Conservation (phyloP, 1,140 invertebrate genomes). For the Drosophila kanapiae region DNA sequence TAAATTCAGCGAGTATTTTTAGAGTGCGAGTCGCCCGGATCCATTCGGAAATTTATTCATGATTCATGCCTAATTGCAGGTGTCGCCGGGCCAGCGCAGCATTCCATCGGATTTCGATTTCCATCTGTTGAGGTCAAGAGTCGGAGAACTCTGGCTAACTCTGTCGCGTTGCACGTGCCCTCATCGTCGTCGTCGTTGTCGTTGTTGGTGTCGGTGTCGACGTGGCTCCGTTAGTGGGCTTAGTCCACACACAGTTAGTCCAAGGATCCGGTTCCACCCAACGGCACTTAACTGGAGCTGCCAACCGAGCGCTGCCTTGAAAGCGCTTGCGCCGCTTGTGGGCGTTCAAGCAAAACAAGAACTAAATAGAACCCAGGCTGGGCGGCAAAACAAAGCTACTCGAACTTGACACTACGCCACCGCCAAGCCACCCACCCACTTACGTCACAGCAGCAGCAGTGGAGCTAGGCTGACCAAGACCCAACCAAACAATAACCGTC, state of each 20-base stretch:
- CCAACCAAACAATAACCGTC: background rate
- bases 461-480: constrained; percentile 27
- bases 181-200: constrained; percentile 10
- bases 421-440: constrained; percentile 21
- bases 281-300: constrained; percentile 51
- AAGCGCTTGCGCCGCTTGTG: constrained; percentile 26
- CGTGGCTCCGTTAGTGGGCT: background rate
- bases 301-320: constrained; percentile 53
- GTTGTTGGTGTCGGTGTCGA: background rate
- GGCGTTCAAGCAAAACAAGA: constrained; percentile 55
- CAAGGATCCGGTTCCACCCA: constrained; percentile 54
- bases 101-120: constrained; percentile 21
- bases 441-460: constrained; percentile 31
- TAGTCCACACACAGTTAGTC: constrained; percentile 8
- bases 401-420: constrained; percentile 37
- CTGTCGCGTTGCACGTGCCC: constrained; percentile 29
- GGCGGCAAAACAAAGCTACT: constrained; percentile 6
- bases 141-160: constrained; percentile 38
- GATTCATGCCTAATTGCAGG: constrained; percentile 63
- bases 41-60: constrained; percentile 60
- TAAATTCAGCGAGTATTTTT: constrained; percentile 38
- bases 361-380: constrained; percentile 26
- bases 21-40: constrained; percentile 7
- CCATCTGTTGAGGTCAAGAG: constrained; percentile 49
- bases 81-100: constrained; percentile 25